Conservation (phyloP, 1,140 invertebrate species). For the Coelopa frigida region DNA sequence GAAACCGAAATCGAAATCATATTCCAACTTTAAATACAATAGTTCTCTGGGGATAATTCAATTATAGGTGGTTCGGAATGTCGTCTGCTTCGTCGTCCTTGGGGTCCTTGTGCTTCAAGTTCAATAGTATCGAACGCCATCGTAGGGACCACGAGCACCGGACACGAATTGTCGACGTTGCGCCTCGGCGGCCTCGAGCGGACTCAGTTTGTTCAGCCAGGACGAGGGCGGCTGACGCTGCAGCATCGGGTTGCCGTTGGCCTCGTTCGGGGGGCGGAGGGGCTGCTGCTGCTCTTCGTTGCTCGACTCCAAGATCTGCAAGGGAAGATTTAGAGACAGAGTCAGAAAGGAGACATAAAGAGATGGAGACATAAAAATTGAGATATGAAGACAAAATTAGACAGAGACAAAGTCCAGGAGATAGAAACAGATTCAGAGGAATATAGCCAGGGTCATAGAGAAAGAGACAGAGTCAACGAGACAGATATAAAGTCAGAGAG, state of each 20-base stretch:
- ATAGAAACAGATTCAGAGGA: not conserved
- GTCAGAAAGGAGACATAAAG: not conserved
- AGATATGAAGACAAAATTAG: not conserved
- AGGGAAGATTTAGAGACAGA: slow-evolving; percentile 17
- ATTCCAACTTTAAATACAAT: too few relatives aligned
- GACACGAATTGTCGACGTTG: slow-evolving; percentile 12
- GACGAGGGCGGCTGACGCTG: slow-evolving; percentile 13
- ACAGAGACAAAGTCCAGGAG: not conserved
- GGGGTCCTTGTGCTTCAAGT: too few relatives aligned
- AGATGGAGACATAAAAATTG: not conserved
- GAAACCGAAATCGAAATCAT: too few relatives aligned
- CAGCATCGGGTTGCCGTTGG: slow-evolving; percentile 14
- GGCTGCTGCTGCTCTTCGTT: slow-evolving; percentile 39
- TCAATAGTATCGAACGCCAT: slow-evolving; percentile 17
- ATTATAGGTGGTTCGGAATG: too few relatives aligned
- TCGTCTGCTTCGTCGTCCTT: too few relatives aligned
- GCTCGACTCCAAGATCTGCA: slow-evolving; percentile 43
- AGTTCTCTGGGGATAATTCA: too few relatives aligned
- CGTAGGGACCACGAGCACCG: slow-evolving; percentile 10
- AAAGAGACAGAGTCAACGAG: not conserved
- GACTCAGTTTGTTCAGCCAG: slow-evolving; percentile 15
- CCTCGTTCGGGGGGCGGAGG: slow-evolving; percentile 23
- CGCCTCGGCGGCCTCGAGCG: slow-evolving; percentile 3
- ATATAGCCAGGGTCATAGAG: not conserved
- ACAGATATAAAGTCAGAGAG: too few relatives aligned